Conservation (phyloP, 1,140 invertebrate genomes). For the Neocloeon triangulifer region DNA sequence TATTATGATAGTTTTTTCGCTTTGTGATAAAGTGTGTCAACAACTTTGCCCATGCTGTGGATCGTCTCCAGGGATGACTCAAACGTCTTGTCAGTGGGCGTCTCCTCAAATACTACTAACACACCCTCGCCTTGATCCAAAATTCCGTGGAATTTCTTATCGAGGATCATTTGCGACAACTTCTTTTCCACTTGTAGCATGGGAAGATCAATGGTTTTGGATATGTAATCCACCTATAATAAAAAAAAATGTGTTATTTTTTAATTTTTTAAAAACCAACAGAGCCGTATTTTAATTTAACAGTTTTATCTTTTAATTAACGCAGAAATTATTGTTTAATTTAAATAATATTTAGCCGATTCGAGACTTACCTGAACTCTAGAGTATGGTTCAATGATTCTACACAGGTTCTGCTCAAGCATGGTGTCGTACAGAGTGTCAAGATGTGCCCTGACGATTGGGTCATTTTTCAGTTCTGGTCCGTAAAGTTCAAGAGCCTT, state of each 20-base stretch:
- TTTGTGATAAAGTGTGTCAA: slow-evolving; percentile 94
- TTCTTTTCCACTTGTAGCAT: slow-evolving; percentile 92
- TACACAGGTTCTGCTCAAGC: slow-evolving; percentile 95
- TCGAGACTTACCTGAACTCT: slow-evolving; percentile 54
- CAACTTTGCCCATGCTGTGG: slow-evolving; percentile 97
- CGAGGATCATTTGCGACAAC: slow-evolving; percentile 98
- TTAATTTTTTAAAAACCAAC: slow-evolving; percentile 1
- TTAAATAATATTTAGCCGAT: background rate
- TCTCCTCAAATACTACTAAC: slow-evolving; percentile 91
- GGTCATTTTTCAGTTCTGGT: slow-evolving; percentile 82
- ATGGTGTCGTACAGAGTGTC: slow-evolving; percentile 94
- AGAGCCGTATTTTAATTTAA: background rate
- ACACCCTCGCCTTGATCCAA: slow-evolving; percentile 95
- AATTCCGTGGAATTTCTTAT: slow-evolving; percentile 92
- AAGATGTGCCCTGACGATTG: slow-evolving; percentile 88
- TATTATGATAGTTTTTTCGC: slow-evolving; percentile 88
- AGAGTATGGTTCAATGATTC: slow-evolving; percentile 97
- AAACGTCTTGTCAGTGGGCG: slow-evolving; percentile 87
- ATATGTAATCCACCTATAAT: slow-evolving; percentile 48
- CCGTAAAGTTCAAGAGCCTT: slow-evolving; percentile 65
- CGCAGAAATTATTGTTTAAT: background rate
- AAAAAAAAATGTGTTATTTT: slow-evolving; percentile 5
- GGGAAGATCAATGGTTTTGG: slow-evolving; percentile 68
- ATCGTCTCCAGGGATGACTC: slow-evolving; percentile 92
- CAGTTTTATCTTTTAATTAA: background rate